Base-by-base conservation (phyloP, 2,888 invertebrate species). In the Drosophila infuscata region DNA sequence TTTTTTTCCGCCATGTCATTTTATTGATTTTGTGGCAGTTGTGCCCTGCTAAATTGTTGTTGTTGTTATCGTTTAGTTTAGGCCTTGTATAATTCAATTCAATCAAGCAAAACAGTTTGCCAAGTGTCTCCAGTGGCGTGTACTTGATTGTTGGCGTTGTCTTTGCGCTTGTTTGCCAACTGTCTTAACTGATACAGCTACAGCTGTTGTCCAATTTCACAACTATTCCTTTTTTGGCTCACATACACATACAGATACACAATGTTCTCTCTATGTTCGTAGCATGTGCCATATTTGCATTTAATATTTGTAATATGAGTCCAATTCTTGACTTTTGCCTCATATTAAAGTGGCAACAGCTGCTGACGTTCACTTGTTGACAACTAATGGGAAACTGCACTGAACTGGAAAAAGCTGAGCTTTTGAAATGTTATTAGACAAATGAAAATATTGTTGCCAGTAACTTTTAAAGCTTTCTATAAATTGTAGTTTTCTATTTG, bases 81-180 rank as follows among this genome's bases (percentile, higher is more conserved):
- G 90, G 74, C 85, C 79, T 70, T 72, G 88, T 73, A 67, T 84
- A 84, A 86, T 82, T 82, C 82, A 82, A 82, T 85, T 85, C 85
- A 85, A 90, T 85, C 85, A 90, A 86, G 71, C 89, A 80, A 86
- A 85, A 88, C 89, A 75, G 83, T 88, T 89, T 80, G 69, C 74
- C 90, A 86, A 88, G 83, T 80, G 89, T 85, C 85, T 88, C 86
- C 89, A 88, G 90, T 83, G 90, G 87, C 87, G 70, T 88, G 81
- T 86, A 90, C 87, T 90, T 85, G 85, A 80, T 88, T 82, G 70
- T 81, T 67, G 86, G 43, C 65, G 61, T 53, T 70, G 60, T 33
- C 49, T 29, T 43, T 66, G 74, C 46, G 54, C 53, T 41, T 57
- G 71, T 57, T 46, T 70, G 53, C 43, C 71, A 72, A 71, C 53